Evolutionary conservation across 2,888 invertebrate species (phyloP).

Genomic region (Cyaniris semiargus): DNA sequence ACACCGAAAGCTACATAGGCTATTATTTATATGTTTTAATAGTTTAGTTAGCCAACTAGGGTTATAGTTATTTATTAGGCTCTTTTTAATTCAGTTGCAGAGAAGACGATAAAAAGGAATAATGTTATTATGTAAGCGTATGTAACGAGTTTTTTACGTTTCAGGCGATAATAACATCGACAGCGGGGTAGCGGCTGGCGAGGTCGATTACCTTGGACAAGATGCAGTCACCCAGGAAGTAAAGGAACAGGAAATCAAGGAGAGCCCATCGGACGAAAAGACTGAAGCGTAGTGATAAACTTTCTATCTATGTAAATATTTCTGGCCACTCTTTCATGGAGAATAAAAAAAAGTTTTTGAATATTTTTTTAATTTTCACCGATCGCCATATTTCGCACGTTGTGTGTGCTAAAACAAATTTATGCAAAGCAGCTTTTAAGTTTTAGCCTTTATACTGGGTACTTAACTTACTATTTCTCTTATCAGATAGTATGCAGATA

Average conservation of each 20-base stretch:
- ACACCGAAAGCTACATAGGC: no score
- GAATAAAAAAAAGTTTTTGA: not conserved
- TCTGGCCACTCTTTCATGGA: not conserved
- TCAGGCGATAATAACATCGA: conserved; percentile 62
- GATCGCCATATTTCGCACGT: not conserved
- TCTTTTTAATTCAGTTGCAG: no score
- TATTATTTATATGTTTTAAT: no score
- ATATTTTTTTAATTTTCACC: not conserved
- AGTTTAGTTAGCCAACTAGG: no score
- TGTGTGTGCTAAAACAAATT: no score
- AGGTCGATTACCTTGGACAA: conserved; percentile 31
- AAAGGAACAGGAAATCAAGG: conserved; percentile 44
- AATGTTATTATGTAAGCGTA: not conserved
- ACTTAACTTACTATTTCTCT: no score
- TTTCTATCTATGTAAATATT: conserved; percentile 37
- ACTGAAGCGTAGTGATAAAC: conserved; percentile 41
- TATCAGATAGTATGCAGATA: no score
- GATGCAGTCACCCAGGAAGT: conserved; percentile 34
- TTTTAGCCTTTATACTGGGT: no score
- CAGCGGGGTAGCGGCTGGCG: conserved; percentile 49
- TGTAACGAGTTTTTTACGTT: conserved; percentile 37
- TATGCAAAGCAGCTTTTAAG: no score
- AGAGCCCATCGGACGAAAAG: conserved; percentile 42
- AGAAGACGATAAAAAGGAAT: no score
- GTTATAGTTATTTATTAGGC: no score